These are phyloP conservation scores for Plagodis pulveraria DNA, from an alignment of 2,888 invertebrate species.

Conservation along the genomic window DNA sequence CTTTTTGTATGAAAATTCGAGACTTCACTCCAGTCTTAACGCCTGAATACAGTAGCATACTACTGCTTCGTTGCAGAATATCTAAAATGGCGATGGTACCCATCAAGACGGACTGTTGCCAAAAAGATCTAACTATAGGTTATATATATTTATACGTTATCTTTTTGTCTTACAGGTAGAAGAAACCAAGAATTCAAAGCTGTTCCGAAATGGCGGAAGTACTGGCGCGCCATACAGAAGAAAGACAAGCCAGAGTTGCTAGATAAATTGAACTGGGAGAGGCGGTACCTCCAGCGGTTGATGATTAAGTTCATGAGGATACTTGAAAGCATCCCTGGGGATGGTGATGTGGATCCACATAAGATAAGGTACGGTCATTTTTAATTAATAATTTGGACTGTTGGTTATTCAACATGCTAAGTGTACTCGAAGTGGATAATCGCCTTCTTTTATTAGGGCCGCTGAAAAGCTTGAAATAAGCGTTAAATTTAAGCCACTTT, in stretches of 20 bases:
- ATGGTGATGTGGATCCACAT: constrained; percentile 84
- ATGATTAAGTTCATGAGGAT: constrained; percentile 95
- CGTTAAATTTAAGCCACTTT: no score
- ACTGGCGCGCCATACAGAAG: constrained; percentile 95
- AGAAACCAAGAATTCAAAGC: constrained; percentile 94
- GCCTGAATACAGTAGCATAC: no score
- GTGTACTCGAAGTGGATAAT: not conserved
- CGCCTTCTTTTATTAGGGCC: no score
- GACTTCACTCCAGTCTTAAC: no score
- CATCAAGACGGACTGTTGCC: no score
- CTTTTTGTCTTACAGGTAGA: constrained; percentile 81
- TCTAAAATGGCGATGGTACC: no score
- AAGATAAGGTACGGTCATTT: constrained; percentile 73
- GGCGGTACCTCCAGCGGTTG: constrained; percentile 92
- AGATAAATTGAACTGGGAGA: constrained; percentile 92
- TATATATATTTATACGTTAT: not conserved
- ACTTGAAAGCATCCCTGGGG: constrained; percentile 89
- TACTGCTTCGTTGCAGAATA: no score
- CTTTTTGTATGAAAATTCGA: no score
- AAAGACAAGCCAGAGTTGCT: constrained; percentile 90
- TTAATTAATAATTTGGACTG: not conserved
- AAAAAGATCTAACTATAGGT: not conserved
- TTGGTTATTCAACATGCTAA: not conserved
- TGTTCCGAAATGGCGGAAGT: constrained; percentile 95
- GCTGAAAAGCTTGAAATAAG: no score